Base-by-base conservation (phyloP, 2,113 vertebrate species). In the Cephalopholis sonnerati region DNA sequence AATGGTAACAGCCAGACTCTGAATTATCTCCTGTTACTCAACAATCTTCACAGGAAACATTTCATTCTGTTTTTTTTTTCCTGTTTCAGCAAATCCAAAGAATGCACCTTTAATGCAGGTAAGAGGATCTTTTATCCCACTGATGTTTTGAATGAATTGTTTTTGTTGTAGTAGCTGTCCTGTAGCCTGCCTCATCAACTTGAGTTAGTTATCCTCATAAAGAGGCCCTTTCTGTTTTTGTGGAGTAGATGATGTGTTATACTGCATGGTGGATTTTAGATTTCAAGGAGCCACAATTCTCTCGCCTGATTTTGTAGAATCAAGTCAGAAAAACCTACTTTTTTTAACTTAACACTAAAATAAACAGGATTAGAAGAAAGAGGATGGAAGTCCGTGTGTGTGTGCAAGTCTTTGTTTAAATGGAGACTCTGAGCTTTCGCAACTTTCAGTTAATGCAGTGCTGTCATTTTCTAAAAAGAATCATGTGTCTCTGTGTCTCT, bases 41-140 rank as follows among this genome's bases (percentile, higher is more conserved):
- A 70, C 7, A 51, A 48, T 11, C 7, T 29, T 65, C n/a, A 39
- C 7, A 18, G 17, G 5, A 57, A 15, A 61, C 15, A 27, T 53
- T 9, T 59, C 2, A 53, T 67, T 22, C 0, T 24, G 11, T 24
- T 3, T 51, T 7, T 69, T 55, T 64, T 57, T 63, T 36, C 88
- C 41, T 92, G 36, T 85, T 94, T 65, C 93, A 97, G 97, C 88
- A 97, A 97, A 96, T 95, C 96, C 88, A 97, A 97, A 95, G 97
- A 97, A 94, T 96, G 95, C 87, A 93, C 94, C 79, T 90, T 96
- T 89, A 97, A 96, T 77, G 85, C 96, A 91, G 97, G 97, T 97
- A 77, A 80, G 92, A 78, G 3, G 0, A 1, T 18, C 7, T 41
- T 69, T n/a, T 7, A 22, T 13, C 3, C 1, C 18, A 13, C 3